A percentile compares a stretch with the other conserved stretches of the same genome.
Conservation (phyloP, 2,797 vertebrate species). For the Microctenopoma steveboyesi region DNA sequence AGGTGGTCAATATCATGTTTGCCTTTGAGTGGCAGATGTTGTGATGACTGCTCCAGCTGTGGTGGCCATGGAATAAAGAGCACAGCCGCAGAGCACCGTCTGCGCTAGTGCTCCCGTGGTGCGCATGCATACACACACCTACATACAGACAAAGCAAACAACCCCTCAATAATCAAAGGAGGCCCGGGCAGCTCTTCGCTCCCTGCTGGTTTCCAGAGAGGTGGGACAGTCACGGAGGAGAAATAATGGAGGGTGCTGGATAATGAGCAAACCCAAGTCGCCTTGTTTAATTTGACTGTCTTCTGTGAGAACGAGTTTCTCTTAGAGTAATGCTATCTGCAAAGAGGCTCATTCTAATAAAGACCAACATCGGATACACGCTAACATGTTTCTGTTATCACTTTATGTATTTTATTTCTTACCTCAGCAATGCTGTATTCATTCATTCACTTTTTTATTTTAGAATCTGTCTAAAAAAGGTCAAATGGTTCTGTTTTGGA, state of each 20-base stretch:
- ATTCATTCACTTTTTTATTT: conserved; percentile 57
- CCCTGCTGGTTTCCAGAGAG: conserved; percentile 34
- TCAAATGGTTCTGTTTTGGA: conserved; percentile 38
- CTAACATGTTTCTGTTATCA: conserved; percentile 49
- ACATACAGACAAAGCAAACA: conserved; percentile 22
- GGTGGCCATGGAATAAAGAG: conserved; percentile 13
- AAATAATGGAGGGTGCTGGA: conserved; percentile 17
- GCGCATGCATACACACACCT: conserved; percentile 2
- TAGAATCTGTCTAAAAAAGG: conserved; percentile 55
- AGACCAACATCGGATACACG: conserved; percentile 52
- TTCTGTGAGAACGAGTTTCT: conserved; percentile 59
- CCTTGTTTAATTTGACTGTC: conserved; percentile 73
- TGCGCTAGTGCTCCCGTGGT: conserved; percentile 42
- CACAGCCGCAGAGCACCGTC: conserved; percentile 43
- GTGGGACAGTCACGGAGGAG: conserved; percentile 18
- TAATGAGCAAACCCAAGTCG: conserved; percentile 63
- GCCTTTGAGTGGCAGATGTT: conserved; percentile 97
- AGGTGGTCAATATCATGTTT: conserved; percentile 93
- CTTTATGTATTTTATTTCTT: conserved; percentile 56
- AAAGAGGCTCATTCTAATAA: conserved; percentile 64
- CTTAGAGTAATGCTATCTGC: conserved; percentile 40
- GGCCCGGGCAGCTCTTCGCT: conserved; percentile 22
- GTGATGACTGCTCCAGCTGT: conserved; percentile 75
- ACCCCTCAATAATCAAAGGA: conserved; percentile 43
- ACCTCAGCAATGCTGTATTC: conserved; percentile 56